A percentile compares a stretch with the other conserved stretches of the same genome.
phyloP scores from a whole-genome alignment of 2,888 invertebrate genomes.

The Phoronis australis region DNA sequence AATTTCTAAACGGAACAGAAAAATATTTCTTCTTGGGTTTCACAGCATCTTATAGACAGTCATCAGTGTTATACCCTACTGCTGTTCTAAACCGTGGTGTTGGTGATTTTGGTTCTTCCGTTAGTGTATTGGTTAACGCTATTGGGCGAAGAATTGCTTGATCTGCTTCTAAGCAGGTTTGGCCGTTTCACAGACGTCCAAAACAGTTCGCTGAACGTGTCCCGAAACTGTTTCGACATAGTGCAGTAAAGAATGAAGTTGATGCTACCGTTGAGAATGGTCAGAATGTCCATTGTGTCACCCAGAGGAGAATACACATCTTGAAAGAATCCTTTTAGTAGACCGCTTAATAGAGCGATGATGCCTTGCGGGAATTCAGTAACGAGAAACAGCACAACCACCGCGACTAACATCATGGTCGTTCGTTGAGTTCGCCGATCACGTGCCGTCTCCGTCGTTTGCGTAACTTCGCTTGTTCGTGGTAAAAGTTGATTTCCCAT shows the following conservation, averaged over 20 bases:
- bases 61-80: no score
- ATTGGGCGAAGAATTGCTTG: no score
- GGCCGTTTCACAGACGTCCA: no score
- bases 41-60: no score
- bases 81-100: no score
- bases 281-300: slow-evolving; percentile 84
- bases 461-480: slow-evolving; percentile 21
- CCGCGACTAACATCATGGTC: slow-evolving; percentile 81
- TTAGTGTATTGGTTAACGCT: no score
- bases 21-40: no score
- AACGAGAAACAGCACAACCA: slow-evolving; percentile 79
- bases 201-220: slow-evolving; percentile 62
- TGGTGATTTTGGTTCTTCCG: no score
- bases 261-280: slow-evolving; percentile 83
- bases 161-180: no score
- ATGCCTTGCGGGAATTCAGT: slow-evolving; percentile 82
- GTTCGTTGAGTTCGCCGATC: slow-evolving; percentile 63
- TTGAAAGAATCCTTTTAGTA: slow-evolving; percentile 67
- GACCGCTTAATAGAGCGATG: slow-evolving; percentile 69
- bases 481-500: slow-evolving; percentile 21
- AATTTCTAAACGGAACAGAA: no score
- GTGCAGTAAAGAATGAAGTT: slow-evolving; percentile 90
- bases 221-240: slow-evolving; percentile 88
- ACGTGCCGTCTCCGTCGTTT: slow-evolving; percentile 25
- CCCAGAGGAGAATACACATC: slow-evolving; percentile 59